phyloP scores from a whole-genome alignment of 2,797 vertebrate genomes.

The Geotria australis region DNA sequence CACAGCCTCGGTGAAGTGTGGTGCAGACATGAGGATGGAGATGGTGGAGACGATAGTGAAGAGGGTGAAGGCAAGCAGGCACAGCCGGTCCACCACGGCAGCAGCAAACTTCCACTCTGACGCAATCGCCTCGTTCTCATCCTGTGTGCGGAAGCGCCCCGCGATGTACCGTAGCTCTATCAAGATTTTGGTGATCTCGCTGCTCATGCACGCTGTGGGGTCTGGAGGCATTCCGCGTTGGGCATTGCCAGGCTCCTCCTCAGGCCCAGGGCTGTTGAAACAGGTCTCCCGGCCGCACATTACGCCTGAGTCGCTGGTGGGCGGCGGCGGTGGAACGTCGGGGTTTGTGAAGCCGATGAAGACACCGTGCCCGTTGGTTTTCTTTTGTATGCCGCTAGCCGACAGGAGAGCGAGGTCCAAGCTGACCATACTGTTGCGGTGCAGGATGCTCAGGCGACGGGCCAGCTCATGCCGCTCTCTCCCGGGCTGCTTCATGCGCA shows the following conservation, averaged over 20 bases:
- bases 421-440: slow-evolving; percentile 24
- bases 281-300: slow-evolving; percentile 12
- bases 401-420: slow-evolving; percentile 9
- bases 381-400: not conserved
- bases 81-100: slow-evolving; percentile 52
- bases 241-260: slow-evolving; percentile 2
- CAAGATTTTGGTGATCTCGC: slow-evolving; percentile 33
- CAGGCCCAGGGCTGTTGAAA: slow-evolving; percentile 13
- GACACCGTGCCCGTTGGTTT: slow-evolving; percentile 30
- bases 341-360: slow-evolving; percentile 27
- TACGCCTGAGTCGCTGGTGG: slow-evolving; percentile 16
- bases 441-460: slow-evolving; percentile 8
- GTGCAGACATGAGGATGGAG: slow-evolving; percentile 61
- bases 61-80: slow-evolving; percentile 55
- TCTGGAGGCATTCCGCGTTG: too few species aligned
- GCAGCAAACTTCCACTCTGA: slow-evolving; percentile 77
- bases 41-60: slow-evolving; percentile 68
- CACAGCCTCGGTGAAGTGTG: slow-evolving; percentile 63
- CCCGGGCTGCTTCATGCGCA: slow-evolving; percentile 58
- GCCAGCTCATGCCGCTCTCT: slow-evolving; percentile 12
- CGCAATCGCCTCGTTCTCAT: slow-evolving; percentile 39
- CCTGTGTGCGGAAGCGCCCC: slow-evolving; percentile 39
- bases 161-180: slow-evolving; percentile 55
- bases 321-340: slow-evolving; percentile 25
- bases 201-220: slow-evolving; percentile 1